Base-by-base conservation (phyloP, 35 echinoderm and acorn worm species). In the Ophiothrix spiculata region DNA sequence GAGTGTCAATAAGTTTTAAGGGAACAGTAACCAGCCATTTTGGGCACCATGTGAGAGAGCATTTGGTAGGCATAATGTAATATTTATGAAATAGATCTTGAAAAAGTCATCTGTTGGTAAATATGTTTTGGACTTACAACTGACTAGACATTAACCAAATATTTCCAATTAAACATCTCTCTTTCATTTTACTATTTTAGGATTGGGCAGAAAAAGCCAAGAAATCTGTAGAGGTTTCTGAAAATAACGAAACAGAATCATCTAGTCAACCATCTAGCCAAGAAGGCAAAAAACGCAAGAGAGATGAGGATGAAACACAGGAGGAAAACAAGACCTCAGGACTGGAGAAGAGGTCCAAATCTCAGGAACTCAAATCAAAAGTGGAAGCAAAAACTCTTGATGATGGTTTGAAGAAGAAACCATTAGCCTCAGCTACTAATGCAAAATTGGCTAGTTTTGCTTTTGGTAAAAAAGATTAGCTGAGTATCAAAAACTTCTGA, bases 361-460 rank as follows among this genome's bases (percentile, higher is more conserved):
- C 73, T 33, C 34, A 91, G 41, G 45, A 39, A 56, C n/a, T n/a
- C n/a, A n/a, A n/a, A n/a, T 54, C 35, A 25, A 35, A 77, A 86
- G 31, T 77, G 64, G 63, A 84, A 77, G 32, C 39, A 1, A 82
- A 90, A 49, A 33, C 25, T 19, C 40, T 32, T 14, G 56, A 86
- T 19, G 36, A 35, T 21, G 49, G 56, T 37, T 33, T 21, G 19
- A 69, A 80, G 19, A 89, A 89, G 81, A 88, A 83, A 78, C 85
- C 86, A 40, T 40, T 89, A 33, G 31, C 81, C 8, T 78, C 75
- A 80, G 41, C 91, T 34, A 93, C 86, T 0, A 93, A 93, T 93
- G 76, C 86, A n/a, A 93, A 97, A 83, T 56, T 92, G 40, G 87
- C 87, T 29, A 75, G 77, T 35, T 97, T 92, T 97, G 91, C 91